Percentiles rank a stretch among this genome's conserved stretches.
Conservation (phyloP, 2,797 vertebrate genomes). For the Artibeus lituratus region DNA sequence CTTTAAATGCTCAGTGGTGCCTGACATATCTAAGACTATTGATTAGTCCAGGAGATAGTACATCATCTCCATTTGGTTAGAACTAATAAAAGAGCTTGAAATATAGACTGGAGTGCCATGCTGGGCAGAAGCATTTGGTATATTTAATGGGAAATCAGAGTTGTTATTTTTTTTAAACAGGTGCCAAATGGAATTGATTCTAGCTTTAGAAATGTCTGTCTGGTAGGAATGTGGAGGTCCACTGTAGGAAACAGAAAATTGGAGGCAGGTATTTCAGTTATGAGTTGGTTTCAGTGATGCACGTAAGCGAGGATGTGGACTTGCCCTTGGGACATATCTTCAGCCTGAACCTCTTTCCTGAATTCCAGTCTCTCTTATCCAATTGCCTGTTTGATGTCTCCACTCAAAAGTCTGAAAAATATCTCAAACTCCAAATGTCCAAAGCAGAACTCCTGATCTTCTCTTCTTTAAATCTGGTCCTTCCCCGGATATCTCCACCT, state of each 20-base stretch:
- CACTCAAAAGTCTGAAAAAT: neutral
- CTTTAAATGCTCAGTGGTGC: neutral
- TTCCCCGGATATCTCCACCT: neutral
- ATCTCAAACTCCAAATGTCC: neutral
- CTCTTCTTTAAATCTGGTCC: neutral
- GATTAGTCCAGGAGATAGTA: neutral
- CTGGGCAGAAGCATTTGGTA: neutral
- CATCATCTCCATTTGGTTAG: neutral
- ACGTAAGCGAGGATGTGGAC: fast-evolving
- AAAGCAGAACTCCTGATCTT: neutral
- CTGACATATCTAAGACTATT: neutral
- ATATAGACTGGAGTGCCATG: neutral
- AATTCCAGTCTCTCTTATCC: neutral
- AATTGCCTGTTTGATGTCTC: neutral
- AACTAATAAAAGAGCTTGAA: neutral
- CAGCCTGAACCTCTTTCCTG: neutral
- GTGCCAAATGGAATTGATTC: neutral
- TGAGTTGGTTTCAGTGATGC: neutral
- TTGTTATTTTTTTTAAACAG: neutral
- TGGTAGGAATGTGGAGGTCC: neutral
- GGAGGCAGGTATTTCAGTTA: neutral
- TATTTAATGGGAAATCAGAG: neutral
- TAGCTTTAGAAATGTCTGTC: neutral
- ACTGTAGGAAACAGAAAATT: neutral
- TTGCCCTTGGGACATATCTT: too few species aligned